A percentile compares a stretch with the other conserved stretches of the same genome.
phyloP scores from a whole-genome alignment of 92 coral and sea anemone genomes.

The Epizoanthus rinbou region DNA sequence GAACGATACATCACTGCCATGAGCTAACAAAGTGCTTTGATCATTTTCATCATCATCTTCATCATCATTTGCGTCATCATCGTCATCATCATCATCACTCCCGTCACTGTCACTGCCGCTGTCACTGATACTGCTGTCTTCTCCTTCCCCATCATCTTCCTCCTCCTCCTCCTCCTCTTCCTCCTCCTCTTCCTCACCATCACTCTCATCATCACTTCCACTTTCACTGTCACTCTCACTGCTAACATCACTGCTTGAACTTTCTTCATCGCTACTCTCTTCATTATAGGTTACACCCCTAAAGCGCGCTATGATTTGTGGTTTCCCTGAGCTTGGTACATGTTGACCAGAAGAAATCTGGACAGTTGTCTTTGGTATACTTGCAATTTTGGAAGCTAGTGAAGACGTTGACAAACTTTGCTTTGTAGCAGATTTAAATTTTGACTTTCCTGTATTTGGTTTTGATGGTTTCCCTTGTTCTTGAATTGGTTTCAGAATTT shows the following conservation, averaged over 20 bases:
- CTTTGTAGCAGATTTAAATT: slow-evolving; percentile 40
- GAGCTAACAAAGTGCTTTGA: slow-evolving; percentile 49
- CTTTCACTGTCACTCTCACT: slow-evolving; percentile 82
- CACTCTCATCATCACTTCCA: slow-evolving; percentile 79
- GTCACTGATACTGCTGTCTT: slow-evolving; percentile 71
- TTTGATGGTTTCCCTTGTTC: slow-evolving; percentile 38
- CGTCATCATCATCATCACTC: slow-evolving; percentile 75
- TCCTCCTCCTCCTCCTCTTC: slow-evolving; percentile 61
- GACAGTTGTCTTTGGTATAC: slow-evolving; percentile 46
- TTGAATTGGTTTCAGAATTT: slow-evolving; percentile 50
- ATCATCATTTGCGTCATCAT: slow-evolving; percentile 62
- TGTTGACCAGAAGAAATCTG: slow-evolving; percentile 53
- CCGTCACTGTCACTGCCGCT: slow-evolving; percentile 80
- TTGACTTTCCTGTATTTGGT: slow-evolving; percentile 16
- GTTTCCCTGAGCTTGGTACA: slow-evolving; percentile 74
- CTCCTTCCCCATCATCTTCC: slow-evolving; percentile 59
- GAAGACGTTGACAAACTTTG: slow-evolving; percentile 26
- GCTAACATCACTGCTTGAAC: slow-evolving; percentile 80
- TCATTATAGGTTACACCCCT: slow-evolving; percentile 73
- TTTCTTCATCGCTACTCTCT: slow-evolving; percentile 94
- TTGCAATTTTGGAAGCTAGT: slow-evolving; percentile 3
- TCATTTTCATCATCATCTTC: slow-evolving; percentile 68
- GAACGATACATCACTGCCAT: slow-evolving; percentile 61
- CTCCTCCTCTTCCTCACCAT: slow-evolving; percentile 71
- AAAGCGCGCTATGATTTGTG: slow-evolving; percentile 87